These are phyloP conservation scores for Xestia xanthographa DNA, from an alignment of 2,888 invertebrate species.

Conservation along the genomic window DNA sequence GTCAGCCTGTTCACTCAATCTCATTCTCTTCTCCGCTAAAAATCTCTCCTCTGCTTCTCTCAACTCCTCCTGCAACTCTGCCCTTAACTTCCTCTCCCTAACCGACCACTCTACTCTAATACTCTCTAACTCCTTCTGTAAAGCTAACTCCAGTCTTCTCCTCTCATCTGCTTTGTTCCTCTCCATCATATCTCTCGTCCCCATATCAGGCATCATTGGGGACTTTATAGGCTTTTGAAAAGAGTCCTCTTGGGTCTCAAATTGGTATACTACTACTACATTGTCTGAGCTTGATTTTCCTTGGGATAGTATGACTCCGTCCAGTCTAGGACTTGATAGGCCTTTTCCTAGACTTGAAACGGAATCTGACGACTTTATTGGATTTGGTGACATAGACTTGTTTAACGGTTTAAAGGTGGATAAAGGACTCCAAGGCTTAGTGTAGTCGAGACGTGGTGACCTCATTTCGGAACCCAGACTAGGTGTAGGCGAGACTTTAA, in stretches of 20 bases:
- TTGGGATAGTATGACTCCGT: constrained; percentile 87
- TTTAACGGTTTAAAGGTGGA: constrained; percentile 83
- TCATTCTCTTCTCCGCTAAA: constrained; percentile 80
- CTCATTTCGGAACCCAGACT: constrained; percentile 78
- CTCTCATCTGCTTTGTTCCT: constrained; percentile 85
- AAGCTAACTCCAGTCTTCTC: constrained; percentile 82
- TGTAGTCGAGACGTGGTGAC: constrained; percentile 81
- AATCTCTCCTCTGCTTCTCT: constrained; percentile 87
- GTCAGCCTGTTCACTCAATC: constrained; percentile 86
- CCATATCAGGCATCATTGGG: constrained; percentile 84
- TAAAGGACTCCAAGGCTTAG: constrained; percentile 83
- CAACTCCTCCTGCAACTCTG: constrained; percentile 89
- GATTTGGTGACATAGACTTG: constrained; percentile 74
- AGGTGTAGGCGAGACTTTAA: constrained; percentile 82
- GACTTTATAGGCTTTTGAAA: constrained; percentile 80
- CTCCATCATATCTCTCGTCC: constrained; percentile 83
- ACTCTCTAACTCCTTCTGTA: constrained; percentile 88
- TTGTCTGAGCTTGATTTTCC: constrained; percentile 86
- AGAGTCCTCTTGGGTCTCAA: constrained; percentile 83
- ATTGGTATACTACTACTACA: constrained; percentile 87
- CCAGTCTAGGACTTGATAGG: constrained; percentile 83
- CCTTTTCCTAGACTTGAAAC: constrained; percentile 79
- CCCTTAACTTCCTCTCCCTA: constrained; percentile 89
- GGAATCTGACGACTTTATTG: constrained; percentile 82
- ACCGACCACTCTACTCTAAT: constrained; percentile 90